Conservation (phyloP, 1,140 invertebrate species). For the Tetramorium alpestre region DNA sequence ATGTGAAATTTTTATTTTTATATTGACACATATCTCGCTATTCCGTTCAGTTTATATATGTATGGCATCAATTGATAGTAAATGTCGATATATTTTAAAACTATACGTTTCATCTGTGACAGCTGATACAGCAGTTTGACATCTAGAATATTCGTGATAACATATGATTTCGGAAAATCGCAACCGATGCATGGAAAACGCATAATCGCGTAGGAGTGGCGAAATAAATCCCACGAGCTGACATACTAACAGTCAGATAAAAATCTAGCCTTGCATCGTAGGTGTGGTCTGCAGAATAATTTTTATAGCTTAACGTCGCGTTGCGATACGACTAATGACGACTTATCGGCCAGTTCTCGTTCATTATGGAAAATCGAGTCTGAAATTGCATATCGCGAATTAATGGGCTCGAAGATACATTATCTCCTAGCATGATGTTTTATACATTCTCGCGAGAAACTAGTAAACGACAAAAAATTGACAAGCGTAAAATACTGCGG, state of each 20-base stretch:
- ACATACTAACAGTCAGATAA: conserved; percentile 68
- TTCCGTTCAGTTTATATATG: neutral
- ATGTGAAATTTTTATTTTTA: neutral
- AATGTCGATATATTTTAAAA: neutral
- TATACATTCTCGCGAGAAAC: conserved; percentile 15
- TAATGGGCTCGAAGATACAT: conserved; percentile 59
- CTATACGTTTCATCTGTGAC: neutral
- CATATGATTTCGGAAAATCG: conserved; percentile 41
- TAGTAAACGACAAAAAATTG: neutral
- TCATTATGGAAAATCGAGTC: conserved; percentile 61
- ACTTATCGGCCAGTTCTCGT: conserved; percentile 70
- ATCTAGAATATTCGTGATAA: conserved; percentile 19
- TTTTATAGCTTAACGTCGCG: conserved; percentile 62
- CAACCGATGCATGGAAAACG: neutral
- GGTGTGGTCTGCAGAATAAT: conserved; percentile 75
- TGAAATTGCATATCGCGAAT: conserved; percentile 58
- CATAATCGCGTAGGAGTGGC: conserved; percentile 44
- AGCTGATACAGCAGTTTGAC: neutral
- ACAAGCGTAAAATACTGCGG: neutral
- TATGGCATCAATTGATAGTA: neutral
- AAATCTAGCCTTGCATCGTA: conserved; percentile 77
- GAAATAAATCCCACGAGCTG: conserved; percentile 70
- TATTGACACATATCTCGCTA: neutral
- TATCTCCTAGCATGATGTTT: conserved; percentile 25
- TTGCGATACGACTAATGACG: conserved; percentile 67